phyloP scores from a whole-genome alignment of 2,888 invertebrate species.

The Clostera curtula region DNA sequence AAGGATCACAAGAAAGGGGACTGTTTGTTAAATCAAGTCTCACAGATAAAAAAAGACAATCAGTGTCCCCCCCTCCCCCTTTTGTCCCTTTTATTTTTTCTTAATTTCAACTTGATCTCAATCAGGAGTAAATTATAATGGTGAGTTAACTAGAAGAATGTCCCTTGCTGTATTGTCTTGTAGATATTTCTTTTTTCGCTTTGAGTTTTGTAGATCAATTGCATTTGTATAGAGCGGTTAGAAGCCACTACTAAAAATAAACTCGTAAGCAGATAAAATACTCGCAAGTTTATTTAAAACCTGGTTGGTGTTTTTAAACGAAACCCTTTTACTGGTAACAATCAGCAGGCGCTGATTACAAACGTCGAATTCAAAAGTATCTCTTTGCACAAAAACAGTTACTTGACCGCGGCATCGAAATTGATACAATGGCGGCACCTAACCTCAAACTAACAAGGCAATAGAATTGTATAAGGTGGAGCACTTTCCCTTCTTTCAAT shows the following conservation, averaged over 20 bases:
- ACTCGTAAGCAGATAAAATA: constrained; percentile 8
- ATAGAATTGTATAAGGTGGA: too few relatives aligned
- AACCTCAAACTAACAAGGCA: too few relatives aligned
- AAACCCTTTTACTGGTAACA: too few relatives aligned
- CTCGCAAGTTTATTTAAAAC: too few relatives aligned
- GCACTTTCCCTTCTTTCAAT: too few relatives aligned
- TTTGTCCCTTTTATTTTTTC: constrained; percentile 69
- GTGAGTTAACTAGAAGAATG: constrained; percentile 68
- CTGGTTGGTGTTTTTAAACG: too few relatives aligned
- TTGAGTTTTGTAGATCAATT: constrained; percentile 45
- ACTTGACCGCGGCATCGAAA: too few relatives aligned
- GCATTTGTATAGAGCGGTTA: constrained; percentile 43
- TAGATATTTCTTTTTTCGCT: constrained; percentile 38
- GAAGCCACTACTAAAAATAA: background rate
- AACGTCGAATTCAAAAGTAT: too few relatives aligned
- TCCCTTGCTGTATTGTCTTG: constrained; percentile 60
- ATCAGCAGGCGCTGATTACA: too few relatives aligned
- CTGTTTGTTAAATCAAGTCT: constrained; percentile 68
- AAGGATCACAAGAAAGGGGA: constrained; percentile 38
- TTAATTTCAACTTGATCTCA: constrained; percentile 72
- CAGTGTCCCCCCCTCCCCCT: constrained; percentile 33
- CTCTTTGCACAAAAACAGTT: too few relatives aligned
- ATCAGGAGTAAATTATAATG: constrained; percentile 73
- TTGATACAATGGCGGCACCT: too few relatives aligned
- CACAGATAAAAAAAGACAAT: constrained; percentile 62